Percentiles rank a stretch among this genome's conserved stretches.
Evolutionary conservation across 2,113 vertebrate species (phyloP).

Genomic region (Chunga burmeisteri): DNA sequence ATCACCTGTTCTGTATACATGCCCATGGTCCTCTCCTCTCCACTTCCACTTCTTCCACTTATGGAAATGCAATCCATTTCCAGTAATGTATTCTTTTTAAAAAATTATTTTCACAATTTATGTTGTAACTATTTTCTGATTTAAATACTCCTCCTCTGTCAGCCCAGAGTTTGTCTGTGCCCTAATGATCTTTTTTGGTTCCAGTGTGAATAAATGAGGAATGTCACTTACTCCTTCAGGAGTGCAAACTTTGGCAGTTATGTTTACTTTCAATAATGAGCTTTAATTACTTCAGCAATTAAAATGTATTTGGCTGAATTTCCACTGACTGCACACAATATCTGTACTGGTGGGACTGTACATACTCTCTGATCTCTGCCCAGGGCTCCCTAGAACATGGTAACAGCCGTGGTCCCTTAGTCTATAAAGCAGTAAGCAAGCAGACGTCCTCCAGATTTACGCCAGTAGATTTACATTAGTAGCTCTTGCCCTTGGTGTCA

Average conservation of each 20-base stretch:
- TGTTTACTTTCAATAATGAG: constrained; percentile 70
- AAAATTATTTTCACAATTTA: neutral
- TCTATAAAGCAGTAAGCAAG: constrained; percentile 26
- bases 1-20: neutral
- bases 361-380: constrained; percentile 44
- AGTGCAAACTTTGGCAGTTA: constrained; percentile 15
- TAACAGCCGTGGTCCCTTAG: constrained; percentile 55
- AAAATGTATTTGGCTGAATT: constrained; percentile 66
- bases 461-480: neutral
- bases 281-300: constrained; percentile 73
- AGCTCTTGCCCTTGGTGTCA: neutral
- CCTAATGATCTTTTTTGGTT: constrained; percentile 5
- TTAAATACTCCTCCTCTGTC: neutral
- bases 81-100: neutral
- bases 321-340: constrained; percentile 64
- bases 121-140: neutral
- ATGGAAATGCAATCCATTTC: neutral
- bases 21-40: too few relatives aligned
- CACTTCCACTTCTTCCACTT: neutral
- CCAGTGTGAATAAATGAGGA: neutral
- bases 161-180: neutral
- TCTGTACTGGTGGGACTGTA: constrained; percentile 52
- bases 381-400: constrained; percentile 19
- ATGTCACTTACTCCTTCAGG: constrained; percentile 31
- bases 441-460: neutral